Percentiles rank a stretch among this genome's conserved stretches.
These are phyloP conservation scores for Hesperophylax magnus DNA, from an alignment of 1,140 invertebrate genomes.

Conservation along the genomic window DNA sequence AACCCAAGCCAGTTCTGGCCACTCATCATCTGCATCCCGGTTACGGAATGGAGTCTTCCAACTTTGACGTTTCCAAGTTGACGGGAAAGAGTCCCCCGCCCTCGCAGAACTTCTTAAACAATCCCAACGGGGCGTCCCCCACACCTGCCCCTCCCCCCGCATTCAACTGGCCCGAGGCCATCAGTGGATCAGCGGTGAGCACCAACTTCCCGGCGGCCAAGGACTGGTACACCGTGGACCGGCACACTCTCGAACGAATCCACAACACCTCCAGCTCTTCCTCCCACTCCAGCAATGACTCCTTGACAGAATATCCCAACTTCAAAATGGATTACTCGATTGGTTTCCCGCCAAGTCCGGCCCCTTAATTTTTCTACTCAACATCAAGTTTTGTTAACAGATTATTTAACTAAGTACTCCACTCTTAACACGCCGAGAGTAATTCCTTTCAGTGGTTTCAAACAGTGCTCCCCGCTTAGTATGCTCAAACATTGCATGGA, in stretches of 20 bases:
- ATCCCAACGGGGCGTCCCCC: not conserved
- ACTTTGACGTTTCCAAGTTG: conserved; percentile 63
- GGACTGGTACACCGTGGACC: conserved; percentile 12
- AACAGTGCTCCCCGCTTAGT: too few species aligned
- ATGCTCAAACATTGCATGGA: too few species aligned
- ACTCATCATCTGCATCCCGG: conserved; percentile 44
- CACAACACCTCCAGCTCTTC: conserved; percentile 16
- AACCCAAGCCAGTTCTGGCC: conserved; percentile 8
- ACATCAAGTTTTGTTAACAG: not conserved
- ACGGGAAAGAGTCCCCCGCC: conserved; percentile 67
- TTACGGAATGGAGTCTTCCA: conserved; percentile 51
- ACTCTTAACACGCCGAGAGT: too few species aligned
- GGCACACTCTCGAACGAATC: not conserved
- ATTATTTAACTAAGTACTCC: too few species aligned
- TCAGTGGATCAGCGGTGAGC: conserved; percentile 36
- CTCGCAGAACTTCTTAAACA: conserved; percentile 61
- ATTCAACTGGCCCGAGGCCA: conserved; percentile 46
- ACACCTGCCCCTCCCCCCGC: not conserved
- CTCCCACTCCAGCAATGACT: conserved; percentile 42
- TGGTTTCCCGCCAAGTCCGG: conserved; percentile 64
- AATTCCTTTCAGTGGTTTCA: too few species aligned
- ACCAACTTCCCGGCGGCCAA: conserved; percentile 11
- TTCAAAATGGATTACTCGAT: conserved; percentile 60
- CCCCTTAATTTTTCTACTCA: conserved; percentile 60
- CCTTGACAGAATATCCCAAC: conserved; percentile 36